Evolutionary conservation across 2,888 invertebrate genomes (phyloP), one percentile per base, ranked within the genome.

Genomic region (Stictocephala bisonia): DNA sequence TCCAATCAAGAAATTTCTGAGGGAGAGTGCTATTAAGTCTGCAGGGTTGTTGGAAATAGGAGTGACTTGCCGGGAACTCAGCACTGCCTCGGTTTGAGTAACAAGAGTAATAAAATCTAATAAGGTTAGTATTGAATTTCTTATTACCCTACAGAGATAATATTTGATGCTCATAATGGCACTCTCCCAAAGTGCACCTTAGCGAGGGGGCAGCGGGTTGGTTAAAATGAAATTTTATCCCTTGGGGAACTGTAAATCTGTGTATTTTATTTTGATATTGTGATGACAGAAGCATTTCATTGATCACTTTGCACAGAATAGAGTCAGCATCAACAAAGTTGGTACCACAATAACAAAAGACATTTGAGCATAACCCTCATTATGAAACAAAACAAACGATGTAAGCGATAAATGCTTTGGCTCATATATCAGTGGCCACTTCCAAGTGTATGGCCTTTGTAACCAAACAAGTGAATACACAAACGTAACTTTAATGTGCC

Each of bases 371-470:
- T 3, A 48, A 22, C 0, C 79, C 80, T 40, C 78, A 56, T 2
- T 77, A 70, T 7, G 78, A 68, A 0, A 77, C 31, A 26, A 80
- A 79, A 7, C 78, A 60, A 7, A 72, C 56, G 3, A 77, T n/a
- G n/a, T n/a, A n/a, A n/a, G n/a, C n/a, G n/a, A n/a, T n/a, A n/a
- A n/a, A n/a, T n/a, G n/a, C n/a, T 1, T 74, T 64, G 0, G 78
- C 77, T 2, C 75, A 64, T 0, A 79, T 50, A 9, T 73, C 74
- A 3, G 71, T 68, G 0, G 74, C 78, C 3, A 77, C 22, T 53
- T 79, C 79, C 1, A 79, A 35, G 29, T 79, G 78, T 2, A 79
- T 31, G 0, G 78, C 76, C 44, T 75, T 76, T 1, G 81, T 81
- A 0, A 74, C 51, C 18, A 81, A 73, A 64, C n/a, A n/a, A n/a